Conservation (phyloP, 2,888 invertebrate species). For the Apoda limacodes region DNA sequence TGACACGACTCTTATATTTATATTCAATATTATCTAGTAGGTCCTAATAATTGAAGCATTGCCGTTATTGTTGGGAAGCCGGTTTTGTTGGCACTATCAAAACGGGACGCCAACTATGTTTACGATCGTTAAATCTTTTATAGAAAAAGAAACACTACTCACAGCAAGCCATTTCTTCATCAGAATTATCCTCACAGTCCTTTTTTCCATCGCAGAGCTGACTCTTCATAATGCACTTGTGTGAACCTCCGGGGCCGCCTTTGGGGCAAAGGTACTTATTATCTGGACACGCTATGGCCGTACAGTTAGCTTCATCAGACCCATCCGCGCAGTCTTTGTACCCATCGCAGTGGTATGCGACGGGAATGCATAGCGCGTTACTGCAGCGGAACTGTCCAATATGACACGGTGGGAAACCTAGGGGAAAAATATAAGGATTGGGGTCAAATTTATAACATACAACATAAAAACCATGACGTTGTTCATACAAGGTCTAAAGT, state of each 20-base stretch:
- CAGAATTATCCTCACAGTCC: constrained; percentile 93
- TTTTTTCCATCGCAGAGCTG: constrained; percentile 91
- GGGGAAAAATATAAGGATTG: constrained; percentile 2
- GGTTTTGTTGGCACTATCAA: too few relatives aligned
- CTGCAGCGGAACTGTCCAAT: constrained; percentile 93
- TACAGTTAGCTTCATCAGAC: constrained; percentile 90
- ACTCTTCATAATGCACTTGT: constrained; percentile 88
- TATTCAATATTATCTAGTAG: too few relatives aligned
- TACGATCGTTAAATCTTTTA: not conserved
- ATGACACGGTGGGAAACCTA: constrained; percentile 90
- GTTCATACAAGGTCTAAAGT: too few relatives aligned
- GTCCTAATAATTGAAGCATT: too few relatives aligned
- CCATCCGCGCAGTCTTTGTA: constrained; percentile 93
- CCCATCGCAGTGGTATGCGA: constrained; percentile 86
- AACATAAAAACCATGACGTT: too few relatives aligned
- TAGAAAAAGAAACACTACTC: constrained; percentile 50
- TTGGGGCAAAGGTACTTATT: constrained; percentile 92
- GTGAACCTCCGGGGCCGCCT: constrained; percentile 75
- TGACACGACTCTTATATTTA: too few relatives aligned
- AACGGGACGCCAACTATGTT: too few relatives aligned
- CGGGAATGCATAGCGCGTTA: constrained; percentile 93
- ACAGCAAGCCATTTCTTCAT: constrained; percentile 92
- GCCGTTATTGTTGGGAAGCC: too few relatives aligned
- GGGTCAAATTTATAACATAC: not conserved
- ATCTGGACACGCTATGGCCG: constrained; percentile 87